Conservation (phyloP, 2,888 invertebrate genomes). For the Gari tellinella region DNA sequence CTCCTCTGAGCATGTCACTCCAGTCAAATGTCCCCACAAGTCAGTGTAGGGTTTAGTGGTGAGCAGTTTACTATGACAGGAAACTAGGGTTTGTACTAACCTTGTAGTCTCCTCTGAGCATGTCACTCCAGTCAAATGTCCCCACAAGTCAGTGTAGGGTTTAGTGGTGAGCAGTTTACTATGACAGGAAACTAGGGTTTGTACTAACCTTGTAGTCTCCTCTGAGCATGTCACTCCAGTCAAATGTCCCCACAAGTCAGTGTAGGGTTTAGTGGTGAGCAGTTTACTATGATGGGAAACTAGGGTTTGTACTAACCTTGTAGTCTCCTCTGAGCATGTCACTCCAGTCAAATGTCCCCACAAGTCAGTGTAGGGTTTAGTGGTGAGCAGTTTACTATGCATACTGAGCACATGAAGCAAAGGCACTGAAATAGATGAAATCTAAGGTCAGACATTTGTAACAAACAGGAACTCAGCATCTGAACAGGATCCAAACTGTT, state of each 20-base stretch:
- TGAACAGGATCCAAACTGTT: no score
- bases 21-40: constrained; percentile 83
- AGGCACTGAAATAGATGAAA: constrained; percentile 88
- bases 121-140: constrained; percentile 82
- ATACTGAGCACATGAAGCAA: constrained; percentile 94
- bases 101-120: constrained; percentile 68
- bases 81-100: constrained; percentile 53
- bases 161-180: constrained; percentile 89
- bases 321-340: constrained; percentile 63
- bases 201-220: constrained; percentile 68
- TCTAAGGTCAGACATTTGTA: no score
- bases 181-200: no score
- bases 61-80: constrained; percentile 91
- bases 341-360: constrained; percentile 84
- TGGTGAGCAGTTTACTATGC: constrained; percentile 91
- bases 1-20: constrained; percentile 71
- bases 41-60: constrained; percentile 85
- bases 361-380: constrained; percentile 83
- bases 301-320: constrained; percentile 64
- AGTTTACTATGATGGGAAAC: no score
- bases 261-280: constrained; percentile 86
- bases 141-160: constrained; percentile 81
- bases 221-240: constrained; percentile 78
- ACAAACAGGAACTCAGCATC: no score
- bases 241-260: constrained; percentile 83